Evolutionary conservation across 30 jellyfish, hydroid and myxozoan species (phyloP), one percentile per base, ranked within the genome.

Genomic region (Catostylus mosaicus): DNA sequence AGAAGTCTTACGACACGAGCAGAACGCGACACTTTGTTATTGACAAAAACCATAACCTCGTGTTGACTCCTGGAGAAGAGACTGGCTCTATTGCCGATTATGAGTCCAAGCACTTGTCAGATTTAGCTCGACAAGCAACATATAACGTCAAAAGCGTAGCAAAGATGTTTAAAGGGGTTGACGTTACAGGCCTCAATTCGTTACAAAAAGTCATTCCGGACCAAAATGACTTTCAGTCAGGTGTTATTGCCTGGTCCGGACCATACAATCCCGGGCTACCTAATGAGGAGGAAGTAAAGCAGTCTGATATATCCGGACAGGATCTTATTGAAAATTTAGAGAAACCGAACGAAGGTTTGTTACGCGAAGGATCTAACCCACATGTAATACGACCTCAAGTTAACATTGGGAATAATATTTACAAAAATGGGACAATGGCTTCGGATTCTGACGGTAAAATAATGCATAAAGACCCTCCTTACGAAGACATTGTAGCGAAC

Each of bases 161-260:
- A 12, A 68, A 82, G 20, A 57, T 82, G 40, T 74, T 48, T 63
- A 61, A 56, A 27, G 65, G 62, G 31, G 80, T 36, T 43, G 92
- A 76, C n/a, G 2, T 82, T 29, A 65, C 75, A 0, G 92, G 92
- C n/a, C 43, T 82, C 20, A 75, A 72, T 19, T 30, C 92, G 22
- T 8, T 62, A 0, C 69, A 38, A 19, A 40, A 63, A 32, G 78
- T 54, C 59, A 36, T 36, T 31, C 50, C 75, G 0, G 68, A 51
- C 36, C 68, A 71, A 12, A 68, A 82, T 19, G 86, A 74, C 57
- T 33, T 46, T 37, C 92, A 46, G 59, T 74, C 92, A 0, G 92
- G 86, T 8, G 47, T 69, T 33, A 82, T 82, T 23, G 92, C 86
- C 6, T 82, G 92, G 92, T 43, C 86, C 30, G 92, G 92, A 32